These are phyloP conservation scores for Neocrepidodera transversa DNA, from an alignment of 2,888 invertebrate species.

Conservation along the genomic window DNA sequence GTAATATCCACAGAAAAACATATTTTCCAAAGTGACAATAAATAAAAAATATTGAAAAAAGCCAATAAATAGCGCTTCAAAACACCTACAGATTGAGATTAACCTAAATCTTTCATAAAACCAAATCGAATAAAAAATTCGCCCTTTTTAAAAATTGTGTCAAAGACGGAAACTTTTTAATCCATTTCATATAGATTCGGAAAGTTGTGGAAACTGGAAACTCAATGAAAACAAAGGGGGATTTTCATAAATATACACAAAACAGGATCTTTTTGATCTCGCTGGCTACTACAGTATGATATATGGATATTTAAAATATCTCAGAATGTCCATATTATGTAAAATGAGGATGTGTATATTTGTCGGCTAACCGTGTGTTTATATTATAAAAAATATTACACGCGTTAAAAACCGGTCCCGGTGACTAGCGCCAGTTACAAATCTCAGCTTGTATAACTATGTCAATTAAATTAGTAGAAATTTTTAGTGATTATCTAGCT, in stretches of 20 bases:
- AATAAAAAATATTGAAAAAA: too few species aligned
- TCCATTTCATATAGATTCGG: constrained; percentile 4
- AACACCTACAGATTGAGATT: too few species aligned
- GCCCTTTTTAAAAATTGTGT: neutral
- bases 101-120: too few species aligned
- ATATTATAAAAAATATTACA: neutral
- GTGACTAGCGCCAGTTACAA: too few species aligned
- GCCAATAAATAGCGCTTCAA: too few species aligned
- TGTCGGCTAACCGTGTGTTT: neutral
- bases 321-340: neutral
- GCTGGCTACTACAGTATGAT: neutral
- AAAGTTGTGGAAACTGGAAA: constrained; percentile 2
- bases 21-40: too few species aligned
- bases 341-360: neutral
- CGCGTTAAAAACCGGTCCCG: too few species aligned
- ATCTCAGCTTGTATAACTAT: too few species aligned
- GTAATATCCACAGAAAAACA: too few species aligned
- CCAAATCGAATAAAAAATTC: neutral
- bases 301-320: constrained; percentile 6
- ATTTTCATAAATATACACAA: constrained; percentile 16
- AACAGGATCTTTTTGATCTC: constrained; percentile 8
- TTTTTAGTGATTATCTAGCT: too few species aligned
- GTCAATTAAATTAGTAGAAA: too few species aligned
- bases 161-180: neutral
- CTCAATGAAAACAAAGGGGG: constrained; percentile 15